Conservation (phyloP, 1,140 invertebrate species). For the Musca domestica region DNA sequence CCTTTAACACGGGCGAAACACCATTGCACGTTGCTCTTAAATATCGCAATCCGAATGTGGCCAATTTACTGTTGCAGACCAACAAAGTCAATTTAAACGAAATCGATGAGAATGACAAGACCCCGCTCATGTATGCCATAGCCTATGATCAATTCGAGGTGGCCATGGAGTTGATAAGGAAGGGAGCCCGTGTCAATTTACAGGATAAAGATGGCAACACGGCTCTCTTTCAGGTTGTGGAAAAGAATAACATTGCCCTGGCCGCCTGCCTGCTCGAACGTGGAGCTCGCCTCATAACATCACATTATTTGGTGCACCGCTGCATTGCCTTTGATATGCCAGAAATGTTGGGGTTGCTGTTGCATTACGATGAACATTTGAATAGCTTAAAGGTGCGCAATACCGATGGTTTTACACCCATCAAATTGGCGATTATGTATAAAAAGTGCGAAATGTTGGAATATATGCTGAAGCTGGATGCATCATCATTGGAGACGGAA, state of each 20-base stretch:
- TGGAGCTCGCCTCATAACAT: conserved; percentile 60
- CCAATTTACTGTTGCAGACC: conserved; percentile 58
- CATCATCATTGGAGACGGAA: conserved; percentile 30
- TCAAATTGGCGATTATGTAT: conserved; percentile 62
- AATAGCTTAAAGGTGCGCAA: conserved; percentile 58
- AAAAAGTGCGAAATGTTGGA: conserved; percentile 57
- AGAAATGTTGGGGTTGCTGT: conserved; percentile 56
- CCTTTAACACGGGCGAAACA: conserved; percentile 44
- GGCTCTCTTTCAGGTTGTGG: conserved; percentile 59
- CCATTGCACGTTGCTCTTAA: conserved; percentile 45
- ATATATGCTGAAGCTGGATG: conserved; percentile 56
- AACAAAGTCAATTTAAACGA: conserved; percentile 59
- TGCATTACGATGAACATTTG: conserved; percentile 36
- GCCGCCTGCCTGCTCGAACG: conserved; percentile 55
- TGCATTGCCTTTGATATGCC: conserved; percentile 57
- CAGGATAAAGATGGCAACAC: conserved; percentile 61
- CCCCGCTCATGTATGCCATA: conserved; percentile 59
- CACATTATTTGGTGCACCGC: conserved; percentile 60
- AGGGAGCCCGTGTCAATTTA: conserved; percentile 60
- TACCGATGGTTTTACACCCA: conserved; percentile 60
- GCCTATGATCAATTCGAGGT: conserved; percentile 54
- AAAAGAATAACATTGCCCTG: conserved; percentile 54
- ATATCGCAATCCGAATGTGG: conserved; percentile 55
- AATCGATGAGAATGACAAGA: conserved; percentile 59
- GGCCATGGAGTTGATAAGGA: conserved; percentile 55